Base-by-base conservation (phyloP, 2,888 invertebrate genomes). In the Atrina japonica region DNA sequence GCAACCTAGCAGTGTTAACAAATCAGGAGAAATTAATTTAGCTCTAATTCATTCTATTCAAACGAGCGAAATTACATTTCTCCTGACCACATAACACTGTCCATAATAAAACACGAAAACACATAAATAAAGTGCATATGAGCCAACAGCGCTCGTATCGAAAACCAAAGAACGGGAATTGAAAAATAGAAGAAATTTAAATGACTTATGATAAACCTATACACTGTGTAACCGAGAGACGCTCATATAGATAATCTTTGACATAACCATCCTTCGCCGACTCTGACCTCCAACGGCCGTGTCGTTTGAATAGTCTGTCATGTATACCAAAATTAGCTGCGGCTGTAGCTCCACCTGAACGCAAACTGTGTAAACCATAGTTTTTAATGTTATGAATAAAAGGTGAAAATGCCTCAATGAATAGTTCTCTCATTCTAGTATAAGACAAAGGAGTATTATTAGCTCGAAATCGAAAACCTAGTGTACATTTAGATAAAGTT, bases 291-390 rank as follows among this genome's bases (percentile, higher is more conserved):
- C 65, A 65, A 27, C 65, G 53, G 21, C 49, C 59, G 23, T 45
- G 59, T 6, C 50, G 27, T 29, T 67, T 60, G 43, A 67, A 60
- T 14, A 67, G 25, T 9, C 60, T 2, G 52, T 67, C 60, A 5
- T 43, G n/a, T 16, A 67, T 59, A 0, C 43, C 52, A 21, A 50
- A 59, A 41, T 67, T 60, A 23, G 66, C 66, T n/a, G 58, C 47
- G n/a, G 43, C 41, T 11, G 59, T 52, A 16, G 45, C 60, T 11
- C 41, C 60, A 23, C 66, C 67, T n/a, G 59, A 55, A 23, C 53
- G 14, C 21, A 67, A 60, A 52, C 59, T 53, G 18, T 67, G 59
- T 2, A 60, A 29, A 16, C 52, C 50, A 52, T 49, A 60, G 9
- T 52, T 60, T 14, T 41, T 43, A 59, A 53, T 53, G 43, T 59